phyloP scores from a whole-genome alignment of 2,888 invertebrate genomes.

The Lasioglossum malachurum region DNA sequence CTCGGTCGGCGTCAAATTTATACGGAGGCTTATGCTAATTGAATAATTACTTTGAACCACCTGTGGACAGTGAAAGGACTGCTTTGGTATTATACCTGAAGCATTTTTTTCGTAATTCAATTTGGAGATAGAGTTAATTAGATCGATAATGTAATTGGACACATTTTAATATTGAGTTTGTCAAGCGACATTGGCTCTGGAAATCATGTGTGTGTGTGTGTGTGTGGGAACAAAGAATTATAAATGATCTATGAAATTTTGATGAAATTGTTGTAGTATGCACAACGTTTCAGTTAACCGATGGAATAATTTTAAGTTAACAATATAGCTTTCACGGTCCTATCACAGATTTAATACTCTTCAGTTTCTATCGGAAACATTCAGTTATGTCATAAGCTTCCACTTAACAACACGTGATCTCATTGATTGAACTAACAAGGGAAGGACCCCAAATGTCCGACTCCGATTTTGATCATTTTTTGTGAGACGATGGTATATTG shows the following conservation, averaged over 20 bases:
- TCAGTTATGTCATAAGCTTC: no score
- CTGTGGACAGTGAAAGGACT: background rate
- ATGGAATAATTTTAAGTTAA: background rate
- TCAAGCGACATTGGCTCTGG: background rate
- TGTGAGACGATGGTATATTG: no score
- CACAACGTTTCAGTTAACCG: background rate
- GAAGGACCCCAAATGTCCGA: no score
- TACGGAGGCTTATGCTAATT: background rate
- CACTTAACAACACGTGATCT: no score
- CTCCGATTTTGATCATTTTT: no score
- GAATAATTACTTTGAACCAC: background rate
- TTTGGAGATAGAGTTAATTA: background rate
- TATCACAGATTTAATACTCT: no score
- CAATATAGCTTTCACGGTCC: background rate
- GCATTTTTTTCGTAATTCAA: slow-evolving; percentile 1
- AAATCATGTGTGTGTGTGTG: no score
- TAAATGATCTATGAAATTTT: background rate
- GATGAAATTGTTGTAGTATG: background rate
- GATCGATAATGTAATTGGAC: background rate
- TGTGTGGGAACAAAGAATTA: background rate
- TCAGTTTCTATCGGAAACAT: no score
- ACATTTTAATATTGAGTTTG: background rate
- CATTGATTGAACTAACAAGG: no score
- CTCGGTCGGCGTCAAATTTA: background rate
- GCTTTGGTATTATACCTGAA: background rate